These are phyloP conservation scores for Stichopus chloronotus DNA, from an alignment of 35 echinoderm and acorn worm species.

Conservation along the genomic window DNA sequence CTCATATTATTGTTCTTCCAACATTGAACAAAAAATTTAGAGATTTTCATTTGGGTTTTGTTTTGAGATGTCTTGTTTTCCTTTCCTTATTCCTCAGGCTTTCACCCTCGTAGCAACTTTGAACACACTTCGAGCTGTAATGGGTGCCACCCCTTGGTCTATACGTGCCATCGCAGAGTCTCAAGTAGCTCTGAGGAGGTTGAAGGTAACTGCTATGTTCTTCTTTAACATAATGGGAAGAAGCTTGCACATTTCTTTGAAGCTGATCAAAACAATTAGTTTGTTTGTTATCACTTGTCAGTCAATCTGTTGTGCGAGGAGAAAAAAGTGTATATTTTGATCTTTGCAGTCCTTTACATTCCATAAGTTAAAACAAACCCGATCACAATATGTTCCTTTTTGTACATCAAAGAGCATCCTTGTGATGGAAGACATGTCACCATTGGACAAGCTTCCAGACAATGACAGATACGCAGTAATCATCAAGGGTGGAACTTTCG, in stretches of 20 bases:
- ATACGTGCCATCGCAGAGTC: constrained; percentile 79
- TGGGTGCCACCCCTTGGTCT: constrained; percentile 84
- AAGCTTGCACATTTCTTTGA: too few relatives aligned
- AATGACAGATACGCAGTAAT: constrained; percentile 77
- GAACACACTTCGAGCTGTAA: constrained; percentile 83
- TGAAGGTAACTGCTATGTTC: constrained; percentile 67
- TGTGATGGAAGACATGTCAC: constrained; percentile 80
- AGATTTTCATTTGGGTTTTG: too few relatives aligned
- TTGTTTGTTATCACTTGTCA: background rate
- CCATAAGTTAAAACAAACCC: too few relatives aligned
- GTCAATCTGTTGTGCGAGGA: background rate
- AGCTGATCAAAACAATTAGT: background rate
- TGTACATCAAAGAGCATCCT: constrained; percentile 68
- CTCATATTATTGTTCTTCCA: too few relatives aligned
- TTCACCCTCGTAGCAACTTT: constrained; percentile 88
- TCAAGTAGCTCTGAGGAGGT: constrained; percentile 67
- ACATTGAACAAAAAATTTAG: too few relatives aligned
- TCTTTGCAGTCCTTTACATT: background rate
- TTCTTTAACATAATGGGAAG: too few relatives aligned
- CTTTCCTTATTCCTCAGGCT: constrained; percentile 56
- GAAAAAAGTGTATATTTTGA: background rate
- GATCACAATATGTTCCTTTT: too few relatives aligned
- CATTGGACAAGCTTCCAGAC: constrained; percentile 51
- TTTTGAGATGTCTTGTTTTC: background rate
- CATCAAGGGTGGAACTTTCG: constrained; percentile 78